Base-by-base conservation (phyloP, 2,888 invertebrate genomes). In the Mimas tiliae region DNA sequence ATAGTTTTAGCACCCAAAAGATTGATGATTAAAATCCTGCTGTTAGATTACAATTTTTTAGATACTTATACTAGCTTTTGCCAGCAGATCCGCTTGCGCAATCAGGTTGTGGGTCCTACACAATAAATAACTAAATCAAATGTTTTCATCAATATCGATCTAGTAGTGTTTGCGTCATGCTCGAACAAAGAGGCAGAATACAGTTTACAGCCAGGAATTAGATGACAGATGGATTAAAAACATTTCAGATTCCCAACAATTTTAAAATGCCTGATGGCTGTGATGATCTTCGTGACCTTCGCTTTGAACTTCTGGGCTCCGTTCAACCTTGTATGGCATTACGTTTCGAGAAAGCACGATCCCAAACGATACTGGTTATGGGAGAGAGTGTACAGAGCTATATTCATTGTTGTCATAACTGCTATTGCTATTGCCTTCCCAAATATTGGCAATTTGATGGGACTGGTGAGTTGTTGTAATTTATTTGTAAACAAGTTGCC, bases 221-320 rank as follows among this genome's bases (percentile, higher is more conserved):
- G n/a, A n/a, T n/a, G n/a, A n/a, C n/a, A n/a, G n/a, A n/a, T n/a
- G n/a, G n/a, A n/a, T n/a, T n/a, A 4, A 27, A 27, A 27, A 27
- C 27, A 27, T 27, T 78, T 19, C 85, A 93, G 93, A 45, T 91
- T 92, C 21, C 92, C 93, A 14, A 84, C 86, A 47, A 78, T 91
- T 1, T 72, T 93, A 0, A 92, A 93, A 72, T 85, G 82, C 47
- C 65, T 92, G 14, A 93, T 93, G 88, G 93, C 85, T 0, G 65
- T 90, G 0, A 91, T 93, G 91, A 92, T 93, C n/a, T 92, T 89
- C 69, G 83, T 92, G 14, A 93, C 93, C 0, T 93, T 90, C 14
- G 92, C 91, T 0, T 77, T 93, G 0, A 93, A 92, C 73, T 93
- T 89, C 76, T 93, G 91, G 91, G 91, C 91, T 0, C 93, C 93